These are phyloP conservation scores for Paradoxurus hermaphroditus DNA, from an alignment of 2,113 vertebrate genomes.

Conservation along the genomic window DNA sequence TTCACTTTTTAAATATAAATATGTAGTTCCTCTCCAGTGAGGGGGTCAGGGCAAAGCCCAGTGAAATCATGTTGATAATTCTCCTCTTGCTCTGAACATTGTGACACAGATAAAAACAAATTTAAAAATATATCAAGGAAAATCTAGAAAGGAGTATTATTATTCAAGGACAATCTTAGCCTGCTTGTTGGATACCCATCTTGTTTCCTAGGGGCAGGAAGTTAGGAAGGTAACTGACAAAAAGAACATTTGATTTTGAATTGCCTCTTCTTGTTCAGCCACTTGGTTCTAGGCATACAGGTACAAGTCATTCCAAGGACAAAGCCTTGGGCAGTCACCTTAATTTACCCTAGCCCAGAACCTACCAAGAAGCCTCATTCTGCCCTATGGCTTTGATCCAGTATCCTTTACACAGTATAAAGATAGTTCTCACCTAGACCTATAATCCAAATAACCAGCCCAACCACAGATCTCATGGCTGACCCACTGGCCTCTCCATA, in stretches of 20 bases:
- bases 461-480: background rate
- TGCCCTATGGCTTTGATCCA: background rate
- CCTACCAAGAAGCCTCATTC: background rate
- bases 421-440: background rate
- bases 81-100: background rate
- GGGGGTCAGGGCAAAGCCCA: background rate
- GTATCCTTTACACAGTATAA: background rate
- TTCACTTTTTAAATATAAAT: background rate
- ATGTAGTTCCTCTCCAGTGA: background rate
- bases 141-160: background rate
- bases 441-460: background rate
- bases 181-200: background rate
- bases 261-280: background rate
- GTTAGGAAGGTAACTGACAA: background rate
- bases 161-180: background rate
- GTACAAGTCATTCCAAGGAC: background rate
- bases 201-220: background rate
- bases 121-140: background rate
- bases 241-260: background rate
- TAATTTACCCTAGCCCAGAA: background rate
- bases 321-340: background rate
- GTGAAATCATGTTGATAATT: background rate
- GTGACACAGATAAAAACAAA: background rate
- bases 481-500: background rate
- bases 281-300: background rate